Percentiles rank a stretch among this genome's conserved stretches.
phyloP scores from a whole-genome alignment of 37 sponge, comb jelly and placozoan genomes.

The Aphrocallistes beatrix region DNA sequence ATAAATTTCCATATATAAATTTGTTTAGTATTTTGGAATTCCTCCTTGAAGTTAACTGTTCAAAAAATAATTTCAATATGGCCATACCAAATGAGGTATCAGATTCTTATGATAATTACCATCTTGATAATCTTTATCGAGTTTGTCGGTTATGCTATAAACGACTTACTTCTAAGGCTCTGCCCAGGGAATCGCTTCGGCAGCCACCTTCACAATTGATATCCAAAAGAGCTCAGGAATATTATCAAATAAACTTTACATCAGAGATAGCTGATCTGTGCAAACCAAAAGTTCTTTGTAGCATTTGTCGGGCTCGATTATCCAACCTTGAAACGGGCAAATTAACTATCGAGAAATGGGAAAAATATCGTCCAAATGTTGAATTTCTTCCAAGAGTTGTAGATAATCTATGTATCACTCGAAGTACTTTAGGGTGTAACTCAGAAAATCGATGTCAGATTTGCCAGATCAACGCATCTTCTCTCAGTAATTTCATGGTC shows the following conservation, averaged over 20 bases:
- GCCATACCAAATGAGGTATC: too few species aligned
- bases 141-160: too few species aligned
- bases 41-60: too few species aligned
- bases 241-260: background rate
- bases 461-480: background rate
- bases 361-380: background rate
- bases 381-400: background rate
- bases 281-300: background rate
- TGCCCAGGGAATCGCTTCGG: background rate
- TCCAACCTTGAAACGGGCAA: slow-evolving; percentile 11
- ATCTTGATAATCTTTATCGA: too few species aligned
- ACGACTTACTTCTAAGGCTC: background rate
- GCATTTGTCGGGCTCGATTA: slow-evolving; percentile 16
- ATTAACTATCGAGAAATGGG: background rate
- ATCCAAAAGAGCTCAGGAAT: background rate
- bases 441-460: background rate
- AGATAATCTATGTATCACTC: background rate
- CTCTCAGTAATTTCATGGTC: background rate
- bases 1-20: too few species aligned
- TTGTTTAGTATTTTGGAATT: too few species aligned
- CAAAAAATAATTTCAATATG: too few species aligned
- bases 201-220: slow-evolving; percentile 1
- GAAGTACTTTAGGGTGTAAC: slow-evolving; percentile 7
- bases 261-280: background rate
- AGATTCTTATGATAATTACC: too few species aligned